Base-by-base conservation (phyloP, 2,113 vertebrate species). In the Aegypius monachus region DNA sequence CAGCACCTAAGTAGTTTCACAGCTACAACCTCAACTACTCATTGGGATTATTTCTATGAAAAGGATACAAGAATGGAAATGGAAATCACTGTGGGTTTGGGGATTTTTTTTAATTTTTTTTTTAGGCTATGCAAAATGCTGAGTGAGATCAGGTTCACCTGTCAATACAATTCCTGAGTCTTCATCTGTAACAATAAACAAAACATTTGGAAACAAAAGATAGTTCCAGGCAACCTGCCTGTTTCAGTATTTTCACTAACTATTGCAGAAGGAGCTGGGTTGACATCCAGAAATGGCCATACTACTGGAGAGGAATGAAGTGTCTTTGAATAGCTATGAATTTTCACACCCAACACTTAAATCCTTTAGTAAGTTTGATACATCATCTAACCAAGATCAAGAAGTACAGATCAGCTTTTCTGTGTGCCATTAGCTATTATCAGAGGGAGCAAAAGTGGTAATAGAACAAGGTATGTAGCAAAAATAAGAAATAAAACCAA, bases 11-110 rank as follows among this genome's bases (percentile, higher is more conserved):
- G 26, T 17, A 47, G 4, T 56, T 68, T 74, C 42, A 79, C 13
- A 45, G 32, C 13, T 67, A 79, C 36, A 29, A 26, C 19, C 14
- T 61, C 70, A 83, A 31, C 31, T 65, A 11, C 29, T 86, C 1
- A 1, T 11, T 2, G 0, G 18, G 3, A 27, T 56, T 62, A 72
- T 5, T 86, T 29, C 32, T 56, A 10, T 50, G 32, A 10, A 61
- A 77, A 61, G 13, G 17, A 55, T 45, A 43, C 7, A 59, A 13
- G 38, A 52, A 26, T 52, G 50, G 50, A 50, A 85, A 43, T 11
- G 16, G 2, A 85, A 85, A 48, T 63, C 11, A 34, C 14, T 58
- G 15, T 36, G 15, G 29, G 48, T 7, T 32, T 56, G 31, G 20
- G 47, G 20, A 1, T 10, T 36, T 72, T 31, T 8, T 36, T 72